phyloP scores from a whole-genome alignment of 2,797 vertebrate genomes.

The Rallus crepitans region DNA sequence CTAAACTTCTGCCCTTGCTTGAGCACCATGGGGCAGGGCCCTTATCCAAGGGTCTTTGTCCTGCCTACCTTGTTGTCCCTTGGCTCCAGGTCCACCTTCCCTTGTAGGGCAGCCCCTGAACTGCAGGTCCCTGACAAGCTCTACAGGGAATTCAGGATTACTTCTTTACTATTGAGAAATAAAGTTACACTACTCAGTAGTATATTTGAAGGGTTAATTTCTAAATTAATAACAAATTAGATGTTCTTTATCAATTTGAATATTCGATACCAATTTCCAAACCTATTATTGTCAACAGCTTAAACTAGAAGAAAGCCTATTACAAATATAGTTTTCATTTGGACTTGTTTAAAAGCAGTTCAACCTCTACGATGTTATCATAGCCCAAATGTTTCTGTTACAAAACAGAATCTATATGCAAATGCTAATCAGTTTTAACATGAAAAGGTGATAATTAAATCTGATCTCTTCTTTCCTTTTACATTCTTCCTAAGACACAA shows the following conservation, averaged over 20 bases:
- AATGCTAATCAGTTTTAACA: neutral
- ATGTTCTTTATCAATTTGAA: neutral
- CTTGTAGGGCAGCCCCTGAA: neutral
- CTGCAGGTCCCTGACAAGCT: neutral
- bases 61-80: neutral
- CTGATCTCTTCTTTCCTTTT: neutral
- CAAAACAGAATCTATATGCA: neutral
- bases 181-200: neutral
- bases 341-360: neutral
- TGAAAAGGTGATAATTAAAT: conserved; percentile 26
- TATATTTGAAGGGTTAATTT: neutral
- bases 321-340: neutral
- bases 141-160: neutral
- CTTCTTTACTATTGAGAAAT: neutral
- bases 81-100: neutral
- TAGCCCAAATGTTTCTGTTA: neutral
- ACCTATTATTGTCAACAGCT: neutral
- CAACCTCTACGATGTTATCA: neutral
- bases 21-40: too few relatives aligned
- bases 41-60: neutral
- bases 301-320: neutral
- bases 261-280: neutral
- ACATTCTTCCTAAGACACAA: neutral
- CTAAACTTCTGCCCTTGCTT: neutral
- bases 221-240: neutral